phyloP scores from a whole-genome alignment of 2,113 vertebrate species.

The Aegithalos caudatus region DNA sequence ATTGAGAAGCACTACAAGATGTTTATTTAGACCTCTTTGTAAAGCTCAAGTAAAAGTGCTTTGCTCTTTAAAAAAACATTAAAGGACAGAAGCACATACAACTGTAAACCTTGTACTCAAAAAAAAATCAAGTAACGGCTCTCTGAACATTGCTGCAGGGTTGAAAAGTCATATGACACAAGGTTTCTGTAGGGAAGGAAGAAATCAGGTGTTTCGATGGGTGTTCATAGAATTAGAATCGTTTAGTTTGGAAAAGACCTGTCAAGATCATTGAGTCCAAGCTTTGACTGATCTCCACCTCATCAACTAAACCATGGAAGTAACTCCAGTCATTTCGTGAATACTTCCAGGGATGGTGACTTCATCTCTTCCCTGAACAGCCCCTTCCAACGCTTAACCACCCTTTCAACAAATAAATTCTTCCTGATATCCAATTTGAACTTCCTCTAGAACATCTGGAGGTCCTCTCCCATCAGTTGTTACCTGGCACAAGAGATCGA shows the following conservation, averaged over 20 bases:
- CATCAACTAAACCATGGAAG: neutral
- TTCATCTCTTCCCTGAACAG: neutral
- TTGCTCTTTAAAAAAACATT: neutral
- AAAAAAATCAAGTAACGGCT: neutral
- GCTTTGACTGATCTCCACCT: neutral
- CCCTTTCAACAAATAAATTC: neutral
- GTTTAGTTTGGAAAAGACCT: neutral
- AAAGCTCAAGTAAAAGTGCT: neutral
- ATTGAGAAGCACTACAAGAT: neutral
- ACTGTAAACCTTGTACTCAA: neutral
- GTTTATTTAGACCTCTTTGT: neutral
- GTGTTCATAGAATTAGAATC: neutral
- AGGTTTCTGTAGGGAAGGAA: neutral
- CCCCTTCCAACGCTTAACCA: neutral
- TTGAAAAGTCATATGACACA: neutral
- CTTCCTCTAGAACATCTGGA: neutral
- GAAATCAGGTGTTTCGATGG: neutral
- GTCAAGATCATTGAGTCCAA: neutral
- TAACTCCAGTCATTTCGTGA: neutral
- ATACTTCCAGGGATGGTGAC: neutral
- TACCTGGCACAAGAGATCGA: accelerated
- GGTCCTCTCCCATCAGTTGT: neutral
- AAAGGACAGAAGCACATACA: neutral
- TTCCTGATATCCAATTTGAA: neutral
- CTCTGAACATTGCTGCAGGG: neutral